A percentile compares a stretch with the other conserved stretches of the same genome.
Evolutionary conservation across 2,888 invertebrate genomes (phyloP).

Genomic region (Nomada fucata): DNA sequence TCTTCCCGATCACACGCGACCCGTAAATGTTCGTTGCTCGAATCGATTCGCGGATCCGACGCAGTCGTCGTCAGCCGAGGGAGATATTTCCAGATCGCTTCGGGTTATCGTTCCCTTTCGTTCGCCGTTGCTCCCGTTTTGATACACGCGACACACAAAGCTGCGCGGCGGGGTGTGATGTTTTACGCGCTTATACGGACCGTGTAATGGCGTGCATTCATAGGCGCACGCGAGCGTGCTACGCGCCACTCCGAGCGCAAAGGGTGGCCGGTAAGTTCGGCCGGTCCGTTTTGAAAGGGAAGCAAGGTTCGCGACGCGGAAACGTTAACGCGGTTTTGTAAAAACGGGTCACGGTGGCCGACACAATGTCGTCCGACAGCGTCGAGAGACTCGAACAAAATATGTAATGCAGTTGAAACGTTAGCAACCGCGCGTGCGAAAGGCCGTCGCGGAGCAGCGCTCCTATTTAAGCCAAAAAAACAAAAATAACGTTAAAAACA

Average conservation of each 20-base stretch:
- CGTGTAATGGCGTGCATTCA: constrained; percentile 8
- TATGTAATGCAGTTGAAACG: no score
- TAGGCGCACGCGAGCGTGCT: constrained; percentile 7
- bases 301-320: background rate
- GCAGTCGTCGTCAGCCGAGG: background rate
- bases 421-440: no score
- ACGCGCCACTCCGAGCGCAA: constrained; percentile 9
- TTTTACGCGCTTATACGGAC: background rate
- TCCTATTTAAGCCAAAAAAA: no score
- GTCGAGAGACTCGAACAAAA: no score
- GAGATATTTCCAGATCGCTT: constrained; percentile 38
- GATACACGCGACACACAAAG: constrained; percentile 29
- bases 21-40: constrained; percentile 56
- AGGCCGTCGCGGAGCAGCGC: no score
- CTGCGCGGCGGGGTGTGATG: background rate
- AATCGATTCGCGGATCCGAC: constrained; percentile 17
- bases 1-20: constrained; percentile 14
- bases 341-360: no score
- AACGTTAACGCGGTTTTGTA: no score
- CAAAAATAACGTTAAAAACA: no score
- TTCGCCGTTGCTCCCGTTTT: constrained; percentile 19
- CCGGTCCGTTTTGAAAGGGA: background rate
- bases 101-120: constrained; percentile 54
- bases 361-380: no score
- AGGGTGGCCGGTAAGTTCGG: constrained; percentile 34